Conservation (phyloP, 2,113 vertebrate genomes). For the Hippocampus comes region DNA sequence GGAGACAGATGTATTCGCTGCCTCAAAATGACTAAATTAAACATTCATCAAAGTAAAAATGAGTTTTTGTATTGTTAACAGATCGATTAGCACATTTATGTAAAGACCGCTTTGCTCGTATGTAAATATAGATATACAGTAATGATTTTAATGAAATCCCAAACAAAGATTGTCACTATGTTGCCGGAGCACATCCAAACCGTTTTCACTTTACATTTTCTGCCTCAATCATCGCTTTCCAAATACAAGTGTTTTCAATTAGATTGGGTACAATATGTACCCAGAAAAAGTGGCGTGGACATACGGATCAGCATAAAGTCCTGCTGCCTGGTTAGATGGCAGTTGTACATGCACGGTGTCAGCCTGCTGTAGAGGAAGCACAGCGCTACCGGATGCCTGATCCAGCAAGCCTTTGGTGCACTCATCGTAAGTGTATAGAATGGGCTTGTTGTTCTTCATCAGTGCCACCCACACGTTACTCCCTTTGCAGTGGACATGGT, state of each 20-base stretch:
- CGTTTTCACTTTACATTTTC: not conserved
- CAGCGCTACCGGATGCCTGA: slow-evolving; percentile 93
- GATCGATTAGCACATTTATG: not conserved
- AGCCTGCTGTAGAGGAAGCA: slow-evolving; percentile 82
- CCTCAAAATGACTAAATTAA: not conserved
- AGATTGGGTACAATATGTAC: slow-evolving; percentile 95
- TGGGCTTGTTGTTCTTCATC: slow-evolving; percentile 91
- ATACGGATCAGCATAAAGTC: slow-evolving; percentile 94
- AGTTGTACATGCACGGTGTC: slow-evolving; percentile 91
- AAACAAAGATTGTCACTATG: not conserved
- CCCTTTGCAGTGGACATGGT: slow-evolving; percentile 96
- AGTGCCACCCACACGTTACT: slow-evolving; percentile 93
- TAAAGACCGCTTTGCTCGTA: not conserved
- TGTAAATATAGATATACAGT: slow-evolving; percentile 10
- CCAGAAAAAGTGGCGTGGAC: slow-evolving; percentile 97
- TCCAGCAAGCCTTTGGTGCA: slow-evolving; percentile 95
- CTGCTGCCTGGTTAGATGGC: slow-evolving; percentile 93
- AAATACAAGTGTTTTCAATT: slow-evolving; percentile 39
- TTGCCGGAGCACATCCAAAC: not conserved
- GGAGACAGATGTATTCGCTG: not conserved
- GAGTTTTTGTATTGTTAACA: not conserved
- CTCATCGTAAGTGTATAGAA: slow-evolving; percentile 98
- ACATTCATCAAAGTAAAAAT: not conserved
- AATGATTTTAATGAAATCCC: slow-evolving; percentile 5
- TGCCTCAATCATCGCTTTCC: not conserved